These are phyloP conservation scores for Plutella xylostella DNA, from an alignment of 2,888 invertebrate genomes.

Conservation along the genomic window DNA sequence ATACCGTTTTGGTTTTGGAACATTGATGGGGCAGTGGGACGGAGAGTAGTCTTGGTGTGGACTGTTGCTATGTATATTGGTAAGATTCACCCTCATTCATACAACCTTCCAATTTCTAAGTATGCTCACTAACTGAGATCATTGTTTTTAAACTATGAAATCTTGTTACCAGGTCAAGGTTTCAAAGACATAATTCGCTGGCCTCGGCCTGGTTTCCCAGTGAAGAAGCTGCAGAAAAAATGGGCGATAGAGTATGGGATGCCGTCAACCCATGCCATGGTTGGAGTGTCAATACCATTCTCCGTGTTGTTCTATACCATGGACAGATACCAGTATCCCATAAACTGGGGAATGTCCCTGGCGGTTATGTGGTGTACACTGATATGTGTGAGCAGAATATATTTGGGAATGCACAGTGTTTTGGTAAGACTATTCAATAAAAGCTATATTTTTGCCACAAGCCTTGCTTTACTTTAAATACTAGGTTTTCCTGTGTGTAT, in stretches of 20 bases:
- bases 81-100: slow-evolving; percentile 32
- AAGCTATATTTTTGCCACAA: no score
- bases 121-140: no score
- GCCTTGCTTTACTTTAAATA: no score
- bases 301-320: slow-evolving; percentile 84
- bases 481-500: slow-evolving; percentile 1
- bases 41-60: slow-evolving; percentile 87
- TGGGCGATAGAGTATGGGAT: slow-evolving; percentile 95
- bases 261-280: slow-evolving; percentile 96
- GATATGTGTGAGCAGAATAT: slow-evolving; percentile 87
- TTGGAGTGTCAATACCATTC: slow-evolving; percentile 89
- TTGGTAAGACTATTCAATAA: slow-evolving; percentile 77
- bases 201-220: slow-evolving; percentile 90
- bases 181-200: slow-evolving; percentile 89
- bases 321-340: slow-evolving; percentile 81
- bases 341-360: slow-evolving; percentile 66
- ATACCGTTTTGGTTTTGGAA: slow-evolving; percentile 97
- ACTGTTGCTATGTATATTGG: slow-evolving; percentile 87
- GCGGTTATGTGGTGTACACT: slow-evolving; percentile 78
- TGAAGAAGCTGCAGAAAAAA: slow-evolving; percentile 84
- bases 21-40: slow-evolving; percentile 86
- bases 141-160: no score
- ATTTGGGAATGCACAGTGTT: slow-evolving; percentile 94
- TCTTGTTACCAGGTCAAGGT: slow-evolving; percentile 80
- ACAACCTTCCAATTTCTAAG: neutral